Base-by-base conservation (phyloP, 1,140 invertebrate species). In the Carposina sasakii region DNA sequence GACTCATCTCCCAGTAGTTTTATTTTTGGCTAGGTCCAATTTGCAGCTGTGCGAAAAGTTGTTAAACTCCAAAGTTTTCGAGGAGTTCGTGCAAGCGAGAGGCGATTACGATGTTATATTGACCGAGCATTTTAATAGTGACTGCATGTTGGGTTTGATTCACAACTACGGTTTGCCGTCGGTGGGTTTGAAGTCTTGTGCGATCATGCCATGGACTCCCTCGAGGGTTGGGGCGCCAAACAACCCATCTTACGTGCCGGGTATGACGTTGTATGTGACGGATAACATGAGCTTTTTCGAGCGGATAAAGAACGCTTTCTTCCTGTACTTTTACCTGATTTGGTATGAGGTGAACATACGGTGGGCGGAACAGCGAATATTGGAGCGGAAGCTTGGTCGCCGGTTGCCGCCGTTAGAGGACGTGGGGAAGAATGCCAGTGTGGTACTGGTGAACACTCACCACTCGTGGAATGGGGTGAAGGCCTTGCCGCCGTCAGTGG, bases 31-130 rank as follows among this genome's bases (percentile, higher is more conserved):
- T 8, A 42, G 48, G 22, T 50, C 47, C 0, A 57, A 57, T 19
- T 22, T 67, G 12, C 12, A 57, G 12, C 16, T 61, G 6, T 72
- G 57, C 37, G 54, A 46, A 39, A 76, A 13, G 50, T 69, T 83
- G 6, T 20, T 89, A 0, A 61, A 71, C 5, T 83, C 82, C 1
- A 47, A 69, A 2, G 57, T 67, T 0, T 68, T 89, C 0, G 65
- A 81, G 28, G 54, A 86, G 8, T 57, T 90, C 0, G 37, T 89
- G 0, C 63, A 70, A 6, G 57, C 52, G 54, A 43, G 70, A 52
- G 50, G 85, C 20, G 84, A 82, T 28, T 92, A 88, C 53, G 91
- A 93, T 65, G 41, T 93, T 0, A 85, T 93, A 21, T 58, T 93
- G 3, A 77, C 86, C 2, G 91, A 92, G 59, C 81, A 85, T 40